These are phyloP conservation scores for Lordiphosa fenestrarum DNA, from an alignment of 2,888 invertebrate species.

Conservation along the genomic window DNA sequence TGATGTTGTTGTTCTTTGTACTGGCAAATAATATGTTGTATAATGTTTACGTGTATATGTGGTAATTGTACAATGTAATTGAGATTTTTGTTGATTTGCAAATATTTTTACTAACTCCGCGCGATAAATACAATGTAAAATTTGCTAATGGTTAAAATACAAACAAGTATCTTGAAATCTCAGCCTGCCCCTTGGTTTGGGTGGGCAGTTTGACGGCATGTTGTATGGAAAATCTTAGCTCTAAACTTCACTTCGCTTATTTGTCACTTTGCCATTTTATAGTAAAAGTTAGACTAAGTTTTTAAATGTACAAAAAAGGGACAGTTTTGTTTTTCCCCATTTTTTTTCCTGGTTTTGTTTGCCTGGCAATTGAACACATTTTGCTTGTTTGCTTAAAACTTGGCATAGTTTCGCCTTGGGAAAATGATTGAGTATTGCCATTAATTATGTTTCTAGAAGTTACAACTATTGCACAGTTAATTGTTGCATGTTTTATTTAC, in stretches of 20 bases:
- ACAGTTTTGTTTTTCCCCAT: too few species aligned
- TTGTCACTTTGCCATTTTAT: conserved; percentile 58
- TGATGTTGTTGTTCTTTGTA: conserved; percentile 22
- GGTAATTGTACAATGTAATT: conserved; percentile 39
- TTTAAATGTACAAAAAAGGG: conserved; percentile 21
- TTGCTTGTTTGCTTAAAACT: too few species aligned
- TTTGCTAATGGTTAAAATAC: conserved; percentile 58
- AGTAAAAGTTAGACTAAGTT: conserved; percentile 58
- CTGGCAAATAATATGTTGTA: conserved; percentile 24
- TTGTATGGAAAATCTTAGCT: conserved; percentile 47
- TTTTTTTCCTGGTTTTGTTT: conserved; percentile 8
- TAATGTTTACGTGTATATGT: conserved; percentile 1
- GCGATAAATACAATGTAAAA: conserved; percentile 61
- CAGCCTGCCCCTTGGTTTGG: conserved; percentile 31
- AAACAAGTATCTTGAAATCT: conserved; percentile 48
- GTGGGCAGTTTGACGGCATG: conserved; percentile 41
- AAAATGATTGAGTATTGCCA: conserved; percentile 13
- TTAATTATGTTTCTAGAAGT: conserved; percentile 2
- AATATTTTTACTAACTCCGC: conserved; percentile 66
- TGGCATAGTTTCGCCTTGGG: too few species aligned
- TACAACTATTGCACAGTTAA: conserved; percentile 56
- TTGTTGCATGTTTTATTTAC: conserved; percentile 49
- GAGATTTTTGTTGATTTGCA: conserved; percentile 43
- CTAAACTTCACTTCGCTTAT: conserved; percentile 51
- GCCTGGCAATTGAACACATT: conserved; percentile 57